Base-by-base conservation (phyloP, 1,140 invertebrate species). In the Bradysia coprophila region DNA sequence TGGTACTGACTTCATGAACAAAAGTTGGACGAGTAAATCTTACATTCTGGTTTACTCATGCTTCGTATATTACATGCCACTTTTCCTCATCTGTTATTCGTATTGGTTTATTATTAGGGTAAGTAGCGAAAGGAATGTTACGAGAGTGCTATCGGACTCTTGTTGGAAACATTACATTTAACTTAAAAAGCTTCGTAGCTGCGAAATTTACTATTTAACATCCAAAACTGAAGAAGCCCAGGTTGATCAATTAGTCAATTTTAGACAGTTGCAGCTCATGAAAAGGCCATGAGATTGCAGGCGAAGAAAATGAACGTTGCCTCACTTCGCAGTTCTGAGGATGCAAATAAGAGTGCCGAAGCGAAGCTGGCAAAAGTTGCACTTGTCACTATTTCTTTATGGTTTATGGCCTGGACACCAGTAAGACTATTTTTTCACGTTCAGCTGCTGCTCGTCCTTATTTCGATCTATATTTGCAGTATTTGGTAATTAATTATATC, bases 321-420 rank as follows among this genome's bases (percentile, higher is more conserved):
- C 39, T 83, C 80, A 2, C 61, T 85, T 40, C 59, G 81, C 53
- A 76, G 78, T 10, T 67, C 71, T 20, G 78, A 82, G 48, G 67
- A 71, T 48, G 64, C 70, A 19, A 67, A 69, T 43, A 69, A 73
- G 38, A 80, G 76, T 49, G 74, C 79, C 13, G 79, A 83, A 64
- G 73, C 70, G 49, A 81, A 81, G 66, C 54, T 84, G 46, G 81
- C 81, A 23, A 84, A 84, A 65, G 75, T 87, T 41, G 81, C 84
- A 22, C 61, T 88, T 49, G 81, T 78, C 60, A 88, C 83, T 32
- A 82, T 89, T 41, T 69, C 75, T 0, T 57, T 87, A 42, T 90
- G 81, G 80, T 78, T 88, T 59, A 69, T 85, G 62, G 83, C 83
- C 3, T 86, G 81, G 81, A 84, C n/a, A n/a, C n/a, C n/a, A n/a